A percentile compares a stretch with the other conserved stretches of the same genome.
These are phyloP conservation scores for Cyprinodon brontotheroides DNA, from an alignment of 2,113 vertebrate species.

Conservation along the genomic window DNA sequence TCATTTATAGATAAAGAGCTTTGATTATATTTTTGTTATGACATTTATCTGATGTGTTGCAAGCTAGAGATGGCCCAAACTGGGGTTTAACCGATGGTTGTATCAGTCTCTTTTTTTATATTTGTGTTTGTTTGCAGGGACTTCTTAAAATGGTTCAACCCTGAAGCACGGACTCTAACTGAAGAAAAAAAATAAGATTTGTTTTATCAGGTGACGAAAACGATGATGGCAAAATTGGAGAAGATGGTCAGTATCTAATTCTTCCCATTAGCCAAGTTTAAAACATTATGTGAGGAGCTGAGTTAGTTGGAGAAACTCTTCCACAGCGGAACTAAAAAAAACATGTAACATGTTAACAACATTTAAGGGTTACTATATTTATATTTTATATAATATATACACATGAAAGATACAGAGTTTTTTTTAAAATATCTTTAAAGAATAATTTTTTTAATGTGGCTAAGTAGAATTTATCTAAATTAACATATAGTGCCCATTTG, in stretches of 20 bases:
- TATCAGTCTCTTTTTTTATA: neutral
- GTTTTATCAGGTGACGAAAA: constrained; percentile 89
- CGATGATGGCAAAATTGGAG: constrained; percentile 92
- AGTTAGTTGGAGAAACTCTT: constrained; percentile 17
- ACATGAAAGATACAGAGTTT: too few species aligned
- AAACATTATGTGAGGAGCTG: neutral
- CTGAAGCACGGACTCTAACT: constrained; percentile 87
- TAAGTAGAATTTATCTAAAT: too few species aligned
- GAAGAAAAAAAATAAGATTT: constrained; percentile 87
- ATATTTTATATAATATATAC: too few species aligned
- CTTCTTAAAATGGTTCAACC: constrained; percentile 91
- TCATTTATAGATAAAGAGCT: constrained; percentile 44
- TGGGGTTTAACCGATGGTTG: too few species aligned
- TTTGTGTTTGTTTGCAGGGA: constrained; percentile 75
- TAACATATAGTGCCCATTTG: too few species aligned
- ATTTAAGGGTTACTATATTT: too few species aligned
- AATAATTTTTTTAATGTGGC: too few species aligned
- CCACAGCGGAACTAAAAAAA: neutral
- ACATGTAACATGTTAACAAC: neutral
- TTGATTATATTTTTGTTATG: constrained; percentile 39
- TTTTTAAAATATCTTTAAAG: too few species aligned
- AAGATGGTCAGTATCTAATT: constrained; percentile 83
- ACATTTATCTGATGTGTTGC: constrained; percentile 45
- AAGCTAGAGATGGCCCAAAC: neutral
- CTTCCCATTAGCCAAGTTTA: constrained; percentile 13